Percentiles rank a stretch among this genome's conserved stretches.
Evolutionary conservation across 2,797 vertebrate species (phyloP).

Genomic region (Megalops cyprinoides): DNA sequence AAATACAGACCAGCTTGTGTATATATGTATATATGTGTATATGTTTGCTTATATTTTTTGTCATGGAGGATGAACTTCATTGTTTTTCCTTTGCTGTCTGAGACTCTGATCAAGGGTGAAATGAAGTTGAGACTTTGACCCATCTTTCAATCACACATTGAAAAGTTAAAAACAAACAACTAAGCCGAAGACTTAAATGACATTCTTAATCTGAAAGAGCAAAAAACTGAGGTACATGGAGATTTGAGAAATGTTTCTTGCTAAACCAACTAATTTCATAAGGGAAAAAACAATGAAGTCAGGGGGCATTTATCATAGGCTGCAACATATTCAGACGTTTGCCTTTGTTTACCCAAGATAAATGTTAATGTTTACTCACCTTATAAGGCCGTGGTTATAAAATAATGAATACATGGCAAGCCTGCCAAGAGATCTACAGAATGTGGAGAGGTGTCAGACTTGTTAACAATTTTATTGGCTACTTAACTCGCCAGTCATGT

Average conservation of each 20-base stretch:
- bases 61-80: not conserved
- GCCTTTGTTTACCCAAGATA: not conserved
- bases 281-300: not conserved
- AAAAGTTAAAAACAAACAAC: not conserved
- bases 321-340: not conserved
- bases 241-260: not conserved
- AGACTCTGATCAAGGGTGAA: not conserved
- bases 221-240: not conserved
- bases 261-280: not conserved
- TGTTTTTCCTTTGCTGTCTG: not conserved
- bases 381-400: not conserved
- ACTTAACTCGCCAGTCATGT: not conserved
- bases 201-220: not conserved
- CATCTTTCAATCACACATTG: not conserved
- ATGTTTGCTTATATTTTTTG: not conserved
- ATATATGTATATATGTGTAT: not conserved
- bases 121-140: not conserved
- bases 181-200: not conserved
- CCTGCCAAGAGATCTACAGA: not conserved
- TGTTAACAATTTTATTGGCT: not conserved
- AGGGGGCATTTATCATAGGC: not conserved
- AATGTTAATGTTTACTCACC: not conserved
- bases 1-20: not conserved
- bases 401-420: not conserved
- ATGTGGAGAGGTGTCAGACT: no score